Evolutionary conservation across 2,797 vertebrate species (phyloP), one percentile per base, ranked within the genome.

Genomic region (Echiichthys vipera): DNA sequence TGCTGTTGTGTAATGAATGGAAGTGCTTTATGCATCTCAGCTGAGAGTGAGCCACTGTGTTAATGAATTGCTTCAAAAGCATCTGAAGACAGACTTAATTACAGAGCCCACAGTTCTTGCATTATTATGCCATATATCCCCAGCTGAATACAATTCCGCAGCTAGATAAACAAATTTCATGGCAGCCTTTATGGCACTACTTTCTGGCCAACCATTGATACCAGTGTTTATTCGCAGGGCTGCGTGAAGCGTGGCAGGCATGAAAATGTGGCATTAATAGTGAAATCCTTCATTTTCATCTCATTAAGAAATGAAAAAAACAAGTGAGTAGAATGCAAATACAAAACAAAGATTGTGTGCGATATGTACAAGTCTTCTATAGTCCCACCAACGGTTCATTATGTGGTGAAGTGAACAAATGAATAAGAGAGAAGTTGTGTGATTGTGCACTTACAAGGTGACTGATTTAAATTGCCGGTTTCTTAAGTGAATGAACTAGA

Each of bases 271-370:
- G 86, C 81, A 95, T 95, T 95, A 95, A 93, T 94, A 85, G 88
- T 90, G 91, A 90, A 95, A 95, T 94, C 91, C 95, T 95, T 92
- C 91, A 95, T 96, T 96, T 96, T 95, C 87, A 93, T 95, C 93
- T 95, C 93, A 95, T 95, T 95, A 93, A 94, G 93, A 89, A 81
- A 65, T 47, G 5, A n/a, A 47, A 13, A 83, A 85, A 78, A 78
- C 71, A 80, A 53, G 70, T 77, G 74, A 87, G 84, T 59, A 27
- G 71, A 95, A 96, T 95, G 81, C 78, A 94, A 95, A 96, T 94
- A 92, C 71, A 65, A 86, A 86, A 87, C 50, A 78, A 51, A 49
- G 72, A 78, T 85, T 55, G 53, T 67, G 80, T 84, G 63, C 46
- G 29, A 78, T 84, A 71, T 80, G 84, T 78, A 72, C 76, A 56